phyloP scores from a whole-genome alignment of 2,797 vertebrate genomes.

The Alfaro cultratus region DNA sequence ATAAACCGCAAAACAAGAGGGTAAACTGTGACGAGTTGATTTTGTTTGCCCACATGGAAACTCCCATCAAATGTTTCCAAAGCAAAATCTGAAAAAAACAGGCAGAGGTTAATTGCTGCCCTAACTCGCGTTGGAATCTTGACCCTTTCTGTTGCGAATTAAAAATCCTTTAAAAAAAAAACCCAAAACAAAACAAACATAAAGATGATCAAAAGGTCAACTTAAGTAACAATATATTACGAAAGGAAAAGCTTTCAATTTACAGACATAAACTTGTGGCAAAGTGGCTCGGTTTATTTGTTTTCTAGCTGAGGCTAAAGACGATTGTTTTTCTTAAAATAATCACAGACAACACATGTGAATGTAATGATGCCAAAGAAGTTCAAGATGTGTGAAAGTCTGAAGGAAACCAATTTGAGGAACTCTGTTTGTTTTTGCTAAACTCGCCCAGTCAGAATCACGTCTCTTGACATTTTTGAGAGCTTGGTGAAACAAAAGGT shows the following conservation, averaged over 20 bases:
- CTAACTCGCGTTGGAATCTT: background rate
- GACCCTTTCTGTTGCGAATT: conserved; percentile 16
- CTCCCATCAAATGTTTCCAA: conserved; percentile 18
- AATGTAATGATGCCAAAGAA: conserved; percentile 12
- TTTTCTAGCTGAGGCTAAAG: conserved; percentile 17
- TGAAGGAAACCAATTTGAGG: background rate
- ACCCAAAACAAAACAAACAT: background rate
- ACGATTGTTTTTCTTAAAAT: conserved; percentile 12
- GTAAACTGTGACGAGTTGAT: conserved; percentile 28
- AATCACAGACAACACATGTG: conserved; percentile 18
- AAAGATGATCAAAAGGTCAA: background rate
- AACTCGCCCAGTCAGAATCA: background rate
- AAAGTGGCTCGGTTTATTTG: conserved; percentile 10
- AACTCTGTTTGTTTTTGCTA: background rate
- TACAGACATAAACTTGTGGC: conserved; percentile 19
- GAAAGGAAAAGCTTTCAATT: conserved; percentile 17
- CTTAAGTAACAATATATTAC: conserved; percentile 21
- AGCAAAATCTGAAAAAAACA: conserved; percentile 12
- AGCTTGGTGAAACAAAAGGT: background rate
- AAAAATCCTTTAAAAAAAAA: background rate
- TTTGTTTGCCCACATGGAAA: conserved; percentile 26
- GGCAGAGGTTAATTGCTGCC: background rate
- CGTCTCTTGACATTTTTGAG: background rate
- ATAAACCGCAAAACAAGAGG: conserved; percentile 34
- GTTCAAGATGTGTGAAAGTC: conserved; percentile 7